These are phyloP conservation scores for Dromas ardeola DNA, from an alignment of 2,113 vertebrate species.

Conservation along the genomic window DNA sequence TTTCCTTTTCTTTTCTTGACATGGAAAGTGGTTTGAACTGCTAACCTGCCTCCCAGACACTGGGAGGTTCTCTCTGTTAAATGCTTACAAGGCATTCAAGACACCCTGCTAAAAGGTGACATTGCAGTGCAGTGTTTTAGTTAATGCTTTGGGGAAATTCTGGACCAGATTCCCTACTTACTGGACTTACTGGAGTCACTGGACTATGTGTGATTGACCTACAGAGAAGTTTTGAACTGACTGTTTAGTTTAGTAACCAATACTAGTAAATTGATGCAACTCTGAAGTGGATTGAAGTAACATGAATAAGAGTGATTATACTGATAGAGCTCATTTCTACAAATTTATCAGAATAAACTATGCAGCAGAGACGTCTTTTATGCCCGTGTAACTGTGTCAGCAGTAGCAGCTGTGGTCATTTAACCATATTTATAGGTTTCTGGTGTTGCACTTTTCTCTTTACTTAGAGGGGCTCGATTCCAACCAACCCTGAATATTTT, in stretches of 20 bases:
- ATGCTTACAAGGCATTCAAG: not conserved
- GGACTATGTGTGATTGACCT: not conserved
- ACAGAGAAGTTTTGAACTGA: not conserved
- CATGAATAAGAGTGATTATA: not conserved
- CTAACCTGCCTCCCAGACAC: not conserved
- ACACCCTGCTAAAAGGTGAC: not conserved
- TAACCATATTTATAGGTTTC: not conserved
- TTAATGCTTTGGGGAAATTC: not conserved
- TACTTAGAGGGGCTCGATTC: not conserved
- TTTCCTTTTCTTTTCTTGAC: not conserved
- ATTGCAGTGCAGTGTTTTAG: not conserved
- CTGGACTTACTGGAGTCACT: not conserved
- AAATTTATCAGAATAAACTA: slow-evolving; percentile 14
- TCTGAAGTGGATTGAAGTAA: not conserved
- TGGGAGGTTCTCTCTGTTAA: not conserved
- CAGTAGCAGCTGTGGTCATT: slow-evolving; percentile 4
- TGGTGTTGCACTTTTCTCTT: not conserved
- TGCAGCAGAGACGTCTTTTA: not conserved
- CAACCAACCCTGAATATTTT: not conserved
- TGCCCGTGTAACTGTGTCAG: slow-evolving; percentile 3
- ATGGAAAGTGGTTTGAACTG: not conserved
- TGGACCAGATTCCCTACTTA: not conserved
- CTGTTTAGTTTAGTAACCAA: not conserved
- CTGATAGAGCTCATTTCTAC: slow-evolving; percentile 23
- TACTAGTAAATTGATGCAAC: slow-evolving; percentile 1